Evolutionary conservation across 2,113 vertebrate genomes (phyloP), one percentile per base, ranked within the genome.

Genomic region (Lycocorax pyrrhopterus): DNA sequence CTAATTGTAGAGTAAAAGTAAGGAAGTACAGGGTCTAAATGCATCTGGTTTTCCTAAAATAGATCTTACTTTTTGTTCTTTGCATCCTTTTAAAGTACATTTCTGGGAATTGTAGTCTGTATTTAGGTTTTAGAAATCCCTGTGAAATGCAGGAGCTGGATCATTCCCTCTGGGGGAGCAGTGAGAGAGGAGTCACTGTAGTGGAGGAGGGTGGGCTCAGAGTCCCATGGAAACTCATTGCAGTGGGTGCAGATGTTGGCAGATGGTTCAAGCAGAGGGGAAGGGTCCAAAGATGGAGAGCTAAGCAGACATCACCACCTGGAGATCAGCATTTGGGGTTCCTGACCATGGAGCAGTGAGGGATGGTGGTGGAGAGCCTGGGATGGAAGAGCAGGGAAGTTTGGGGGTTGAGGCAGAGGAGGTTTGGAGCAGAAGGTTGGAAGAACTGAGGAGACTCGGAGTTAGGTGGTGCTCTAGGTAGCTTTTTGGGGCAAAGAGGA

Each of bases 161-260:
- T 90, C 56, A 76, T 79, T 82, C 19, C 6, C 7, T 33, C 30
- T 29, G 16, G 6, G 3, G 6, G 8, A 5, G 1, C 0, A 0
- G 8, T 5, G 8, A 43, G 18, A 33, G 46, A 69, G 12, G 17
- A 66, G 55, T 11, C 21, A 10, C 19, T 86, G 63, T 29, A 21
- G 14, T 27, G 43, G 30, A 52, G 21, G 25, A 53, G 58, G 33
- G 13, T 58, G 41, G 37, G 41, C 16, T 90, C 43, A 49, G n/a
- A 12, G 20, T 43, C 10, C 17, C 10, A 1, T 13, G 46, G 53
- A 62, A 63, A 33, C 3, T 87, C n/a, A 3, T 29, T 78, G 72
- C 23, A 66, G 20, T 16, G 22, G 12, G 6, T 56, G 26, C 3
- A 4, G 51, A 13, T n/a, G 25, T 33, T 60, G 72, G 4, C 19